Evolutionary conservation across 1,140 invertebrate genomes (phyloP), one percentile per base, ranked within the genome.

Genomic region (Theocolax elegans): DNA sequence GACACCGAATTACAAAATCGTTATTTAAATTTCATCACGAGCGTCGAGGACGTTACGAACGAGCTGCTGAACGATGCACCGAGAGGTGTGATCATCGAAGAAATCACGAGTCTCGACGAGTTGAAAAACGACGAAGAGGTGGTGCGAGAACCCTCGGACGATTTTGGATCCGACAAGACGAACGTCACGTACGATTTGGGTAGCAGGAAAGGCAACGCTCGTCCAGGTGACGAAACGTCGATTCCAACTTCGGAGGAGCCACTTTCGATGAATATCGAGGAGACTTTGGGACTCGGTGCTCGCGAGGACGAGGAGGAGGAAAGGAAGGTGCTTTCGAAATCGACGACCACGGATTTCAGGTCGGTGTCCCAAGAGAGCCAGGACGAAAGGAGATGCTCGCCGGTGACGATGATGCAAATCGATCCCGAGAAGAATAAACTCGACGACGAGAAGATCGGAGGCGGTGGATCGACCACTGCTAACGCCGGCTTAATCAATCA

Each of bases 21-120:
- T 40, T 81, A 80, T 65, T 71, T 80, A 10, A 78, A 84, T 74
- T 78, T 83, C n/a, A 78, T 83, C 73, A 79, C 77, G 0, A 80
- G 79, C 54, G 75, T 80, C 1, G 79, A 81, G 59, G 79, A 81
- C 65, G 72, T 78, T 49, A 8, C 56, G 1, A 71, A 54, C 7
- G 62, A 71, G 60, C 63, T 48, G 15, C 15, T 71, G 15, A 62
- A 60, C 7, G 79, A 82, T 44, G 63, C 44, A 27, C 54, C 72
- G 0, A 75, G 72, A 21, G 73, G 79, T n/a, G 65, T 83, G 2
- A 60, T 82, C 19, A 85, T 85, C 56, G 82, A 85, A 48, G 84
- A 85, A 64, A 72, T 85, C n/a, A 76, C 67, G 8, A 78, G 76
- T 23, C 69, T 75, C 9, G 75, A 80, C 13, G 70, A 79, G 12